These are phyloP conservation scores for Arctocebus calabarensis DNA, from an alignment of 2,797 vertebrate species.

Conservation along the genomic window DNA sequence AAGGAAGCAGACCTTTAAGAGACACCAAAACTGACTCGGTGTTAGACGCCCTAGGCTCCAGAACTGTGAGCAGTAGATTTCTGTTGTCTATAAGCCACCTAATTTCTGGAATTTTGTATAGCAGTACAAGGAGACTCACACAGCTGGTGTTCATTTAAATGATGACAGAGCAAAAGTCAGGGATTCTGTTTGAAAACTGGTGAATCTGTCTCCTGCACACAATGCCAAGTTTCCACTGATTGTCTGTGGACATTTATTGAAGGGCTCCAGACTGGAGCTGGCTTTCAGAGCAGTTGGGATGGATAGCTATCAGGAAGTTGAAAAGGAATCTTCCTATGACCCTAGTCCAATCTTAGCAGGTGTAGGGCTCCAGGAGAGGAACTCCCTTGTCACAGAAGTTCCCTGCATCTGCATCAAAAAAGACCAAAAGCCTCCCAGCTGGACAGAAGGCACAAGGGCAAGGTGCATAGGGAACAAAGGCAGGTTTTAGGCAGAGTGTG, in stretches of 20 bases:
- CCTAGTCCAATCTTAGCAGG: not conserved
- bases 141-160: not conserved
- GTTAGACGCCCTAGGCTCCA: not conserved
- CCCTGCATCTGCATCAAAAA: rapidly evolving
- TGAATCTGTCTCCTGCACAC: not conserved
- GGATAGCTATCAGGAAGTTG: not conserved
- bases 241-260: not conserved
- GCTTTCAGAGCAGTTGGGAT: no score
- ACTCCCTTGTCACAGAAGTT: not conserved
- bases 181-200: not conserved
- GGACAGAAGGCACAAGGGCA: not conserved
- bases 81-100: no score
- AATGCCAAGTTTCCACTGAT: not conserved
- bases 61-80: no score
- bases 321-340: not conserved
- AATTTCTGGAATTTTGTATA: not conserved
- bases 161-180: not conserved
- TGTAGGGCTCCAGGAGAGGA: rapidly evolving
- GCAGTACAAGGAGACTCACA: not conserved
- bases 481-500: not conserved
- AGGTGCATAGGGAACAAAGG: not conserved
- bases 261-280: not conserved
- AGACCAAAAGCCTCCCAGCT: no score
- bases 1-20: no score
- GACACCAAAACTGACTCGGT: not conserved